Evolutionary conservation across 2,797 vertebrate genomes (phyloP).

Genomic region (Schizopygopsis malacanthus): DNA sequence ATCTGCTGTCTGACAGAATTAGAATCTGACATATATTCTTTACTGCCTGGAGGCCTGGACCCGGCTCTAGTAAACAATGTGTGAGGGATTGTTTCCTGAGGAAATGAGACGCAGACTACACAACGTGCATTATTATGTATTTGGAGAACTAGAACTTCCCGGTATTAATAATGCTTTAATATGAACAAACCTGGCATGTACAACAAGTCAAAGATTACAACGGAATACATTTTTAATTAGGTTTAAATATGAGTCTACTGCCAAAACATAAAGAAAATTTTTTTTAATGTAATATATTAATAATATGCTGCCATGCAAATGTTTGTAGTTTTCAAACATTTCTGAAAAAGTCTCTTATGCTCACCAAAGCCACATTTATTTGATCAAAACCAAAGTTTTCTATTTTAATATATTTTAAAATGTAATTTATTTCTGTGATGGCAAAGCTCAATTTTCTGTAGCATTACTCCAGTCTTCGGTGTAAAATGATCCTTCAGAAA

Average conservation of each 20-base stretch:
- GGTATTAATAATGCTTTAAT: background rate
- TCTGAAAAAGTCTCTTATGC: background rate
- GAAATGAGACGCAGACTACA: conserved; percentile 11
- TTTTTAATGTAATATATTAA: no score
- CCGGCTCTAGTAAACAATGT: background rate
- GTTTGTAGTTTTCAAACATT: background rate
- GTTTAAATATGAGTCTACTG: background rate
- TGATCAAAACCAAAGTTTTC: background rate
- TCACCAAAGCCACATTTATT: background rate
- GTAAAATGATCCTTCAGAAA: background rate
- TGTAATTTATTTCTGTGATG: background rate
- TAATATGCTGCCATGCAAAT: background rate
- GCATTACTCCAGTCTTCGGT: background rate
- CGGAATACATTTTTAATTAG: background rate
- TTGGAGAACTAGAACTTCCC: background rate
- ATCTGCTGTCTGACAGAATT: conserved; percentile 3
- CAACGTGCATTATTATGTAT: background rate
- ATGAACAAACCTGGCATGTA: background rate
- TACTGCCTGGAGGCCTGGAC: background rate
- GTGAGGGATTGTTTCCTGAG: conserved; percentile 20
- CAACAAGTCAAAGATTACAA: background rate
- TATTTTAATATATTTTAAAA: background rate
- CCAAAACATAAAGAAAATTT: background rate
- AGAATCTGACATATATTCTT: background rate
- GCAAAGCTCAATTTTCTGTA: background rate